Percentiles rank a stretch among this genome's conserved stretches.
Conservation (phyloP, 2,888 invertebrate genomes). For the Pachymerium ferrugineum region DNA sequence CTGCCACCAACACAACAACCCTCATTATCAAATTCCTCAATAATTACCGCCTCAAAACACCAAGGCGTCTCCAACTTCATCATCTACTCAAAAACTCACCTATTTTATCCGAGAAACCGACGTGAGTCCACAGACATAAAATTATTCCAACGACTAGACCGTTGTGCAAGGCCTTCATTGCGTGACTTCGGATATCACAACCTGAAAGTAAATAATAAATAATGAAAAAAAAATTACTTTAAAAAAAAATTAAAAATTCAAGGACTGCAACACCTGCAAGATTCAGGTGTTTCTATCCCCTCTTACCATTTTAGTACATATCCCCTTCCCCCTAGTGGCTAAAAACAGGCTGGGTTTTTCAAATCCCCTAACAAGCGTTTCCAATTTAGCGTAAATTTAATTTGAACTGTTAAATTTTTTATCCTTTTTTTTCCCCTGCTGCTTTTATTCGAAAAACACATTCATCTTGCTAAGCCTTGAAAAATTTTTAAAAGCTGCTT, state of each 20-base stretch:
- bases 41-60: conserved; percentile 7
- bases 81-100: neutral
- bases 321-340: neutral
- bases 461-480: too few species aligned
- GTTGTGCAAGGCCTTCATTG: conserved; percentile 3
- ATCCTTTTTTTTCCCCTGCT: too few species aligned
- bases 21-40: conserved; percentile 22
- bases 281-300: neutral
- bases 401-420: neutral
- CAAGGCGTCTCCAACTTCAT: neutral
- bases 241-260: neutral
- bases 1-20: neutral
- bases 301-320: neutral
- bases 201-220: neutral
- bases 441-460: too few species aligned
- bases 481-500: too few species aligned
- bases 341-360: neutral
- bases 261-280: conserved; percentile 6
- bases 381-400: too few species aligned
- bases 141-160: conserved; percentile 2
- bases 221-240: neutral
- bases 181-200: conserved; percentile 25
- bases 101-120: neutral
- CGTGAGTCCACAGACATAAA: neutral
- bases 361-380: neutral